Evolutionary conservation across 2,888 invertebrate species (phyloP).

Genomic region (Lasioglossum pauxillum): DNA sequence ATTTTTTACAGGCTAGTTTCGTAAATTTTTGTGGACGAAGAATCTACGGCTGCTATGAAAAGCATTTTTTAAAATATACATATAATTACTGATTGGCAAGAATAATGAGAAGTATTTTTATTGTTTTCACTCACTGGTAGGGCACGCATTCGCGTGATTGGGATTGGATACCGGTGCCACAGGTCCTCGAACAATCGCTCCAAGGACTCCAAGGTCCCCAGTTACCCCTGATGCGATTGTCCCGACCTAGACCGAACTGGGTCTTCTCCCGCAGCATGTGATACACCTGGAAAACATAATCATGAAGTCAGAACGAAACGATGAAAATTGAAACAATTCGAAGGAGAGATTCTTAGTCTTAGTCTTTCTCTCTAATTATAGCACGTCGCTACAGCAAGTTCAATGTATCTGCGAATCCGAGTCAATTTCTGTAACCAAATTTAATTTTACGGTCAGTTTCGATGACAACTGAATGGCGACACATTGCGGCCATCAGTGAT

Average conservation of each 20-base stretch:
- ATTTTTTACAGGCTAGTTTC: no score
- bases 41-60: no score
- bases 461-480: background rate
- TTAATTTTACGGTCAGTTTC: background rate
- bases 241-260: slow-evolving; percentile 76
- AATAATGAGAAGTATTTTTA: background rate
- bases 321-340: background rate
- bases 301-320: no score
- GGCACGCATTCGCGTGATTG: slow-evolving; percentile 89
- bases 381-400: no score
- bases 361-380: background rate
- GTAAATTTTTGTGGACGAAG: no score
- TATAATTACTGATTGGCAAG: no score
- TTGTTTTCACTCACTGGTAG: slow-evolving; percentile 82
- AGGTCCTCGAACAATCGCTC: slow-evolving; percentile 91
- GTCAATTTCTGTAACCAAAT: no score
- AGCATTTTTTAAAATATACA: no score
- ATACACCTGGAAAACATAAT: slow-evolving; percentile 74
- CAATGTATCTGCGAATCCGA: no score
- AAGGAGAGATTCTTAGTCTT: background rate
- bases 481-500: background rate
- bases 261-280: slow-evolving; percentile 81
- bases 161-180: slow-evolving; percentile 90
- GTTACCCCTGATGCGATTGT: slow-evolving; percentile 82
- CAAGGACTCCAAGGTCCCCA: slow-evolving; percentile 92